phyloP scores from a whole-genome alignment of 2,797 vertebrate genomes.

The Eulemur coronatus region DNA sequence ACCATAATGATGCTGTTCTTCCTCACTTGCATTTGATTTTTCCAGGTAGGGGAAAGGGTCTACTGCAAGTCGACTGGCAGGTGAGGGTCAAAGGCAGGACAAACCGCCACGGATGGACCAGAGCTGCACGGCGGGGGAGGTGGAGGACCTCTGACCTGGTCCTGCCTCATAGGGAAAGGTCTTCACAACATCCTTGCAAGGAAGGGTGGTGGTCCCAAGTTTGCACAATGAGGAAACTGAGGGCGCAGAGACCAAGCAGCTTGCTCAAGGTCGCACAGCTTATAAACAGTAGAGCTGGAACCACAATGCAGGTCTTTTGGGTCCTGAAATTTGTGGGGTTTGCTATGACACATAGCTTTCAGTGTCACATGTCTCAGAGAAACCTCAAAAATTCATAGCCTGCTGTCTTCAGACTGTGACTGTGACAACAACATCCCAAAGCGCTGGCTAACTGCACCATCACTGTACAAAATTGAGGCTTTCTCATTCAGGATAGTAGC shows the following conservation, averaged over 20 bases:
- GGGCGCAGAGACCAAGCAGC: background rate
- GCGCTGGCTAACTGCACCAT: background rate
- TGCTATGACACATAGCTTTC: background rate
- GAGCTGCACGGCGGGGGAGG: background rate
- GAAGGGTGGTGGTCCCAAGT: background rate
- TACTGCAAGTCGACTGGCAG: background rate
- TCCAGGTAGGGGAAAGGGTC: background rate
- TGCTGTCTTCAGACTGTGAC: background rate
- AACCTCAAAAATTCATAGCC: background rate
- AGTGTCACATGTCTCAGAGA: background rate
- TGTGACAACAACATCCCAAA: background rate
- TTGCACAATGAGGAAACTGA: background rate
- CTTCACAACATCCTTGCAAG: background rate
- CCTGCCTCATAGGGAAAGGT: background rate
- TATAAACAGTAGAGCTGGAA: background rate
- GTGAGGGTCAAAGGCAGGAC: background rate
- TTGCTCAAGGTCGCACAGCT: background rate
- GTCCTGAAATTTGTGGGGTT: background rate
- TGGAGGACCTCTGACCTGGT: background rate
- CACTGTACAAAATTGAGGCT: background rate
- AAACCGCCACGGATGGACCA: background rate
- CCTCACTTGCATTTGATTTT: background rate
- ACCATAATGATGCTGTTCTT: background rate
- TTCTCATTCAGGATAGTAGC: background rate
- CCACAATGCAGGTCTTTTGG: accelerated